Evolutionary conservation across 2,113 vertebrate genomes (phyloP).

Genomic region (Ctenodactylus gundi): DNA sequence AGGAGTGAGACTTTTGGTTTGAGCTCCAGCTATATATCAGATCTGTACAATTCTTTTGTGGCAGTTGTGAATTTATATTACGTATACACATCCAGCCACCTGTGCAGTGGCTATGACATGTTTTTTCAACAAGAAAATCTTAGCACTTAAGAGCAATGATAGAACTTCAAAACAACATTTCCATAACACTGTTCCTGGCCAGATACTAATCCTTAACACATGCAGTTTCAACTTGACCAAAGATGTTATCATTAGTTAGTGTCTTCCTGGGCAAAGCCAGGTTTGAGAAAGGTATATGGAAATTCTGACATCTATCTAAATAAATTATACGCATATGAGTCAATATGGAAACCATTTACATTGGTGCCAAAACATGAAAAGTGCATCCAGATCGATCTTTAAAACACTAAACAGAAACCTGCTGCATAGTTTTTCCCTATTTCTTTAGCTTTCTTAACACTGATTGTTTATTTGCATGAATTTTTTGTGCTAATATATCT

Average conservation of each 20-base stretch:
- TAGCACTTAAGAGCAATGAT: background rate
- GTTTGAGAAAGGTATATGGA: constrained; percentile 40
- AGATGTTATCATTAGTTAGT: constrained; percentile 44
- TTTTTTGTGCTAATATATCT: background rate
- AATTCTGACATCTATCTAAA: constrained; percentile 52
- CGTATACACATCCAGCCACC: background rate
- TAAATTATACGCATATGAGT: constrained; percentile 54
- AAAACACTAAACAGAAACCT: background rate
- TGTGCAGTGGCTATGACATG: background rate
- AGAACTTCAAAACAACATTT: background rate
- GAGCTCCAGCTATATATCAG: background rate
- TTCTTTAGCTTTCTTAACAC: background rate
- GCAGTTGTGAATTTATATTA: background rate
- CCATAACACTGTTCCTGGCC: background rate
- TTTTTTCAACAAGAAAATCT: background rate
- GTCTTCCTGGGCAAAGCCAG: background rate
- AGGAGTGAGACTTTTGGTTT: background rate
- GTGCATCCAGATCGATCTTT: constrained; percentile 64
- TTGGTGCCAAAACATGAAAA: constrained; percentile 53
- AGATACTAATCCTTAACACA: constrained; percentile 49
- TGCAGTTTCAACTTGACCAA: constrained; percentile 42
- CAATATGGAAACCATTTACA: constrained; percentile 75
- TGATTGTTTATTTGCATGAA: background rate
- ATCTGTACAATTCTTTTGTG: background rate
- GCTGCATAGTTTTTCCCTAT: background rate